A percentile compares a stretch with the other conserved stretches of the same genome.
Conservation (phyloP, 2,113 vertebrate genomes). For the Tenrec ecaudatus region DNA sequence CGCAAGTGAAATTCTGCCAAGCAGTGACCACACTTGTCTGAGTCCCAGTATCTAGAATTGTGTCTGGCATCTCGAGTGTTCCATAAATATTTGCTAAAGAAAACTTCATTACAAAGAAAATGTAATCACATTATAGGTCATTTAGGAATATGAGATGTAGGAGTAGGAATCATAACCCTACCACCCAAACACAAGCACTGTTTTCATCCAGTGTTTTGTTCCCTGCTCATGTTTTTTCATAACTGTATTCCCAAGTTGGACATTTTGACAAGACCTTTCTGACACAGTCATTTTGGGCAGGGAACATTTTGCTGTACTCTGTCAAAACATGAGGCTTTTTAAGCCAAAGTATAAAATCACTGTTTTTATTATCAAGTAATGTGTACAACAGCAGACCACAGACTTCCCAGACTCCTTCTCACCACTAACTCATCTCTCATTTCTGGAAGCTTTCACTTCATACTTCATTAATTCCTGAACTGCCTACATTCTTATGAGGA, state of each 20-base stretch:
- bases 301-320: constrained; percentile 28
- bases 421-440: background rate
- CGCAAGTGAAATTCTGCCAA: background rate
- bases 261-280: constrained; percentile 24
- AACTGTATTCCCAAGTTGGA: constrained; percentile 50
- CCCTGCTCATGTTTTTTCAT: background rate
- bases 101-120: background rate
- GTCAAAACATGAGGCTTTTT: background rate
- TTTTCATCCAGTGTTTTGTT: background rate
- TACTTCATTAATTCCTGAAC: background rate
- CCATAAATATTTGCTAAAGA: background rate
- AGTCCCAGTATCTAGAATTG: background rate
- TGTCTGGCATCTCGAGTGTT: background rate
- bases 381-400: background rate
- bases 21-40: background rate
- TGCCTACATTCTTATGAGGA: background rate
- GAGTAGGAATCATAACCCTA: background rate
- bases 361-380: constrained; percentile 46
- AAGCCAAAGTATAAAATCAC: constrained; percentile 39
- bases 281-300: background rate
- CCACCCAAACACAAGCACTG: background rate
- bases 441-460: background rate
- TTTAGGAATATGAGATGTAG: background rate
- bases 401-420: background rate
- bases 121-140: background rate